Percentiles rank a stretch among this genome's conserved stretches.
These are phyloP conservation scores for Watsonalla cultraria DNA, from an alignment of 2,888 invertebrate genomes.

Conservation along the genomic window DNA sequence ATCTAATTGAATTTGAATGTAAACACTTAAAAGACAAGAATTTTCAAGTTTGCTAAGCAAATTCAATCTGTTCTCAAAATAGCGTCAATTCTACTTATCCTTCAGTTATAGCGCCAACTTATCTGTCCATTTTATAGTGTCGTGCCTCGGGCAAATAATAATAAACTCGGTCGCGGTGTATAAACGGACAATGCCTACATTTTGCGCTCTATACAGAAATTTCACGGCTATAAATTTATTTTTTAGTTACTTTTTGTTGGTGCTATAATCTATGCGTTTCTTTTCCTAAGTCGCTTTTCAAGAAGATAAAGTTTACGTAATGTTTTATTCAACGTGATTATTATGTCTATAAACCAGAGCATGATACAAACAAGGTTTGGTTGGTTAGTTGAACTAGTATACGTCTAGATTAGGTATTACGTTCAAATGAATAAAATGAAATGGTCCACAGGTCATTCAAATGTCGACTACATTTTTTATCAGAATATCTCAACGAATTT, in stretches of 20 bases:
- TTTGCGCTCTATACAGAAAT: constrained; percentile 30
- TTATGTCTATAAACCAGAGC: too few species aligned
- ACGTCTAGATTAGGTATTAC: too few species aligned
- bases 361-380: too few species aligned
- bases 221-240: constrained; percentile 34
- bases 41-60: neutral
- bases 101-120: constrained; percentile 33
- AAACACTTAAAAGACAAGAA: too few species aligned
- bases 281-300: constrained; percentile 1
- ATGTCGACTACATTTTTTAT: too few species aligned
- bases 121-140: constrained; percentile 51
- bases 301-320: neutral
- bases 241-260: constrained; percentile 18
- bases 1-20: too few species aligned
- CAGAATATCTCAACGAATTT: too few species aligned
- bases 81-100: constrained; percentile 20
- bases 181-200: constrained; percentile 40
- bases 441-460: too few species aligned
- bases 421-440: too few species aligned
- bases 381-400: too few species aligned
- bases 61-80: constrained; percentile 11
- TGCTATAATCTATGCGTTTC: constrained; percentile 5
- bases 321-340: neutral
- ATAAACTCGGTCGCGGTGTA: constrained; percentile 44
- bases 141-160: constrained; percentile 57